Evolutionary conservation across 2,113 vertebrate species (phyloP), one percentile per base, ranked within the genome.

Genomic region (Sinosuthora webbiana): DNA sequence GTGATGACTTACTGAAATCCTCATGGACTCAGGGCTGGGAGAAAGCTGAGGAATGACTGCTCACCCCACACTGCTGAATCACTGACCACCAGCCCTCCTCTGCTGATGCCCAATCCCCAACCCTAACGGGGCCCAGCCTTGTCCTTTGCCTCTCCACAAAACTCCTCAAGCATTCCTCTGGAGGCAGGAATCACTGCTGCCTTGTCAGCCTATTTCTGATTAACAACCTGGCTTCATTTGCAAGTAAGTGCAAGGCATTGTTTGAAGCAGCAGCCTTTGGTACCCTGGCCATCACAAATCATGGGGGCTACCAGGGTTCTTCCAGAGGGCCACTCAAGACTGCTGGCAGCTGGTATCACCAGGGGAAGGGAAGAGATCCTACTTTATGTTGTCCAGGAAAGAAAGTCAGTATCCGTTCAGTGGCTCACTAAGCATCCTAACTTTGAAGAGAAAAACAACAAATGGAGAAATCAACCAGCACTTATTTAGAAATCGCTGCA

Each of bases 11-110:
- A 7, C 17, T 37, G 57, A 57, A 76, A n/a, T 27, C 16, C 59
- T 44, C 59, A 33, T 0, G 3, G 35, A 10, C 25, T 37, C 0
- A 0, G 49, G 49, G 53, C 33, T 50, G 45, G 27, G 21, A 60
- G 37, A 10, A 42, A 28, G 31, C n/a, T 67, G 49, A 13, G 59
- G 9, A 57, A 62, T 4, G 12, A 21, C 42, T 0, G 0, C 56
- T 70, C 15, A 11, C 4, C 12, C 2, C 0, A 15, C n/a, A 9
- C 37, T 64, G 44, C 53, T 16, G 27, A 39, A 53, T 12, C 3
- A 1, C 42, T n/a, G 79, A 13, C 42, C 49, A 25, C 31, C 0
- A 22, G 17, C 14, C n/a, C 20, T 39, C 0, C 1, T 1, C 22
- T 53, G 39, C 53, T 41, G 57, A 1, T 35, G 41, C 20, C 39